A percentile compares a stretch with the other conserved stretches of the same genome.
These are phyloP conservation scores for Aspidiotus rigidus DNA, from an alignment of 2,888 invertebrate species.

Conservation along the genomic window DNA sequence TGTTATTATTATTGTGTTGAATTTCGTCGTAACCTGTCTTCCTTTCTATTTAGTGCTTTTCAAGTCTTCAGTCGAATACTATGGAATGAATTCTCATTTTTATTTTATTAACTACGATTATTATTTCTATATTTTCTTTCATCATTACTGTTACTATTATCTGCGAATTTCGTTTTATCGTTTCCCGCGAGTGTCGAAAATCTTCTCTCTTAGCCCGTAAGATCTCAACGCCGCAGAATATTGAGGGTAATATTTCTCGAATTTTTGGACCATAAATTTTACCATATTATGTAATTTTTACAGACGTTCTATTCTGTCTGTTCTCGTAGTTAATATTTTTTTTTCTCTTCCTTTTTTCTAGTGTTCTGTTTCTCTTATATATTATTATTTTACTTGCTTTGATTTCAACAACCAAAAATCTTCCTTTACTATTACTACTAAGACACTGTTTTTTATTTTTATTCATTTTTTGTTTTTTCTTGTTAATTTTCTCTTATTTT, in stretches of 20 bases:
- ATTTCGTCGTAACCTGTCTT: too few relatives aligned
- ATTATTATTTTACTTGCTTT: constrained; percentile 1
- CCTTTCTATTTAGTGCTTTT: too few relatives aligned
- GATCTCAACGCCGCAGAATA: background rate
- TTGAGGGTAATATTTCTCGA: too few relatives aligned
- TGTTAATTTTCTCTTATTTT: constrained; percentile 13
- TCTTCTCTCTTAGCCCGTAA: background rate
- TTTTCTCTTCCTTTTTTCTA: background rate
- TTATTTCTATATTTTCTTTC: too few relatives aligned
- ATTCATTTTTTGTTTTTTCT: constrained; percentile 14
- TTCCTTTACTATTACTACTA: constrained; percentile 17
- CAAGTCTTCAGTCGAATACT: too few relatives aligned
- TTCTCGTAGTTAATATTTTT: background rate
- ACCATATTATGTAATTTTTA: constrained; percentile 16
- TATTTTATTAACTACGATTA: too few relatives aligned
- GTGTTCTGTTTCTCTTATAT: background rate
- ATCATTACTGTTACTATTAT: too few relatives aligned
- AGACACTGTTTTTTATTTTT: constrained; percentile 6
- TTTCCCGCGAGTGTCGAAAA: background rate
- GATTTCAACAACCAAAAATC: constrained; percentile 25
- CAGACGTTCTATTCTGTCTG: background rate
- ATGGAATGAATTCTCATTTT: too few relatives aligned
- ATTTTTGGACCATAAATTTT: background rate
- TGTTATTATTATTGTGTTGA: too few relatives aligned
- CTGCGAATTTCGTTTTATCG: background rate